These are phyloP conservation scores for Matsumyia berberina DNA, from an alignment of 2,888 invertebrate species.

Conservation along the genomic window DNA sequence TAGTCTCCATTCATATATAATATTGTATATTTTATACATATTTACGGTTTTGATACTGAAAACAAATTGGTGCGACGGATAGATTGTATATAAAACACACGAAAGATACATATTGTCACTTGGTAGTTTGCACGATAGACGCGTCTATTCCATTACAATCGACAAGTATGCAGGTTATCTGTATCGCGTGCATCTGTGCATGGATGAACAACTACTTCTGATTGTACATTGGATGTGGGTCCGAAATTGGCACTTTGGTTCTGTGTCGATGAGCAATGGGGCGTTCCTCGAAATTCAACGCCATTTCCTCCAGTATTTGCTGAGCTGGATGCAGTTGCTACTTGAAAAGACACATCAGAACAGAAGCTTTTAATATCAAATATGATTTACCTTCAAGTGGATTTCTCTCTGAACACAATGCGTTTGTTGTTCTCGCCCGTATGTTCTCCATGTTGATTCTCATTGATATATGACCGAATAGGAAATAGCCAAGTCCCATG, in stretches of 20 bases:
- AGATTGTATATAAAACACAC: constrained; percentile 9
- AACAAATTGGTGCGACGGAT: constrained; percentile 9
- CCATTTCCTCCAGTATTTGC: constrained; percentile 1
- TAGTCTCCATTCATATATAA: background rate
- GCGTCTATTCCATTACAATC: constrained; percentile 38
- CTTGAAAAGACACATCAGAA: background rate
- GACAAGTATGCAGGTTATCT: constrained; percentile 54
- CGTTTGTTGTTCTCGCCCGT: constrained; percentile 83
- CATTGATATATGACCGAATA: constrained; percentile 86
- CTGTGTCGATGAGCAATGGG: constrained; percentile 18
- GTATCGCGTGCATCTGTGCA: constrained; percentile 55
- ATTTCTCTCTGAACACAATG: constrained; percentile 83
- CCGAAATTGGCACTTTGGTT: constrained; percentile 30
- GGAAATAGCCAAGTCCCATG: constrained; percentile 86
- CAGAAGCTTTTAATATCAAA: background rate
- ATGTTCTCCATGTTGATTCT: constrained; percentile 85
- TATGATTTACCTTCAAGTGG: constrained; percentile 78
- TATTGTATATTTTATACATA: background rate
- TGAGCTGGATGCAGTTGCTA: constrained; percentile 2
- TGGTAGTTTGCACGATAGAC: constrained; percentile 12
- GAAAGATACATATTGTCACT: constrained; percentile 48
- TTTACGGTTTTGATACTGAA: constrained; percentile 21
- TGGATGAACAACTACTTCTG: constrained; percentile 49
- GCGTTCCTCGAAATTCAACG: constrained; percentile 20
- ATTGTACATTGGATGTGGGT: constrained; percentile 23